These are phyloP conservation scores for Microtus richardsoni DNA, from an alignment of 2,113 vertebrate species.

Conservation along the genomic window DNA sequence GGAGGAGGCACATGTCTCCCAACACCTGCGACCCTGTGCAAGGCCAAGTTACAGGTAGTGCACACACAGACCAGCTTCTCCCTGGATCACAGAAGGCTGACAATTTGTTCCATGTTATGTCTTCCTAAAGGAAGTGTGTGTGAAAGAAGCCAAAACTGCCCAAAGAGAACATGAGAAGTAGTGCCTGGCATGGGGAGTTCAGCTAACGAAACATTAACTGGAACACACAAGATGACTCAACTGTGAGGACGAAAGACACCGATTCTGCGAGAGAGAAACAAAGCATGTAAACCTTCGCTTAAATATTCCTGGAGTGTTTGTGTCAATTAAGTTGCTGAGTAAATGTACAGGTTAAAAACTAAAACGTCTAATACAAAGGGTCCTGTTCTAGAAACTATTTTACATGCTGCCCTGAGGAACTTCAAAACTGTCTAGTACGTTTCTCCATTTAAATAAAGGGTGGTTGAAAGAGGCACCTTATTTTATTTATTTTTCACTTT, in stretches of 20 bases:
- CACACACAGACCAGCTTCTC: conserved; percentile 59
- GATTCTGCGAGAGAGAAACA: not conserved
- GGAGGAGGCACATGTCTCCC: conserved; percentile 58
- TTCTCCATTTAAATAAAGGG: not conserved
- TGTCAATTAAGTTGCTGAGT: conserved; percentile 25
- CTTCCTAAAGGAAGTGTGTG: conserved; percentile 74
- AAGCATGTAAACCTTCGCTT: conserved; percentile 70
- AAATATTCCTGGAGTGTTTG: conserved; percentile 53
- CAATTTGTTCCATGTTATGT: conserved; percentile 79
- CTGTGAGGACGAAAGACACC: conserved; percentile 71
- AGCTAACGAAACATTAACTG: conserved; percentile 83
- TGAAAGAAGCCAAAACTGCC: conserved; percentile 84
- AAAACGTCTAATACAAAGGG: conserved; percentile 35
- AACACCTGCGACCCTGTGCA: conserved; percentile 56
- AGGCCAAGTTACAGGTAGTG: conserved; percentile 64
- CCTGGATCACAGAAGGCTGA: conserved; percentile 77
- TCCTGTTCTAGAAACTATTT: not conserved
- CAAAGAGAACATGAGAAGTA: conserved; percentile 78
- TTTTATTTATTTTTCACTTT: not conserved
- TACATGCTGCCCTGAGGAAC: not conserved
- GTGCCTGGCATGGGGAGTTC: conserved; percentile 80
- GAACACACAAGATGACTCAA: conserved; percentile 76
- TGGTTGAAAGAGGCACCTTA: not conserved
- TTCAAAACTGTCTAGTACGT: not conserved
- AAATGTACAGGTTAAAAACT: conserved; percentile 64